Evolutionary conservation across 2,888 invertebrate species (phyloP).

Genomic region (Xestia c-nigrum): DNA sequence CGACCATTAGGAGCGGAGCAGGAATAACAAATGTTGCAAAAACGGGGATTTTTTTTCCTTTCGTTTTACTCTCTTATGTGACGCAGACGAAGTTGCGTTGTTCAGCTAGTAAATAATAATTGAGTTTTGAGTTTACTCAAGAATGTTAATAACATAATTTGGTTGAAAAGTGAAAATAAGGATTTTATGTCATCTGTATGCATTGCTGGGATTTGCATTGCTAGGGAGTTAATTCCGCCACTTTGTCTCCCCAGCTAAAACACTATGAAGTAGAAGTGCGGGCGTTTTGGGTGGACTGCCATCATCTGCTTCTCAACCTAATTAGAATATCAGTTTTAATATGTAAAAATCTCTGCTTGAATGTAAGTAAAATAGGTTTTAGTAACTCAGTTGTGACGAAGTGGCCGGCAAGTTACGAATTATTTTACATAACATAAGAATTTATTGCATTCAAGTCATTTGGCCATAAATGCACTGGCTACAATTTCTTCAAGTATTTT

Average conservation of each 20-base stretch:
- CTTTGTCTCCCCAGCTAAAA: background rate
- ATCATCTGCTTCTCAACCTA: background rate
- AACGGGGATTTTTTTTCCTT: no score
- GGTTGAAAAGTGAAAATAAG: background rate
- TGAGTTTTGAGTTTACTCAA: background rate
- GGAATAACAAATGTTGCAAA: no score
- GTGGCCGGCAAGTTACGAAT: background rate
- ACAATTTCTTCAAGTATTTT: background rate
- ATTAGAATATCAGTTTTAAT: background rate
- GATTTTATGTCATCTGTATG: background rate
- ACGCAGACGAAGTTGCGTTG: no score
- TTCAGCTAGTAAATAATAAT: no score
- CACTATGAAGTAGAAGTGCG: background rate
- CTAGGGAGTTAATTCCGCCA: background rate
- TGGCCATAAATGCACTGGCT: constrained; percentile 9
- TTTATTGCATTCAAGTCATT: background rate
- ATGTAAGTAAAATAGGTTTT: background rate
- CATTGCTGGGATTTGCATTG: background rate
- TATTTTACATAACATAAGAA: background rate
- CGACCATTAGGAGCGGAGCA: no score
- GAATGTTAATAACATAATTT: background rate
- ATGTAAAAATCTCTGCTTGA: background rate
- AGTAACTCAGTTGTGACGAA: background rate
- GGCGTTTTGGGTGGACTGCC: background rate
- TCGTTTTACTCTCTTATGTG: no score